Evolutionary conservation across 2,888 invertebrate genomes (phyloP).

Genomic region (Acrobeloides nanus): DNA sequence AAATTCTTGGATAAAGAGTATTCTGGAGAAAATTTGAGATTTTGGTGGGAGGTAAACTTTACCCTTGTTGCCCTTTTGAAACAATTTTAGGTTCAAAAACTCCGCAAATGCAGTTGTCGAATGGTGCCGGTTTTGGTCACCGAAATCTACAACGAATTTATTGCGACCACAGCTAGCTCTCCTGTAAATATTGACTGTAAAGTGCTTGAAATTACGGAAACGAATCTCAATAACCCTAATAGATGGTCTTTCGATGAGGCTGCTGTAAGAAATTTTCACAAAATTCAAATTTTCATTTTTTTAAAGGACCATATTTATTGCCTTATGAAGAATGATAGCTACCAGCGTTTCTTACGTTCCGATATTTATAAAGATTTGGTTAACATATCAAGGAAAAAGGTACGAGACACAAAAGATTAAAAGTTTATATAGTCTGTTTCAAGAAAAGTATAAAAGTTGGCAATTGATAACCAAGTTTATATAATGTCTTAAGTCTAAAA

Average conservation of each 20-base stretch:
- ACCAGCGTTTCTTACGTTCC: constrained; percentile 89
- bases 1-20: constrained; percentile 95
- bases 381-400: constrained; percentile 32
- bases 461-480: no score
- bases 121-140: constrained; percentile 73
- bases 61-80: no score
- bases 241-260: constrained; percentile 94
- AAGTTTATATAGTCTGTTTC: constrained; percentile 18
- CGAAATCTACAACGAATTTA: constrained; percentile 70
- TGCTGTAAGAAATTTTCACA: constrained; percentile 65
- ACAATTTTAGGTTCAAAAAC: constrained; percentile 63
- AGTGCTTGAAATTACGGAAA: constrained; percentile 75
- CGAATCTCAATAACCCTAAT: constrained; percentile 73
- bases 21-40: constrained; percentile 96
- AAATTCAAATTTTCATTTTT: constrained; percentile 4
- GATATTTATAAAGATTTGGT: constrained; percentile 71
- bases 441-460: no score
- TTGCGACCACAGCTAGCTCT: constrained; percentile 84
- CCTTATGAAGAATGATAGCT: constrained; percentile 97
- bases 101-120: constrained; percentile 78
- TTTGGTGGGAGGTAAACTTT: constrained; percentile 48
- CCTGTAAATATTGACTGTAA: constrained; percentile 94
- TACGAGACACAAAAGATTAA: no score
- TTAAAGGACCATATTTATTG: constrained; percentile 91
- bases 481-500: no score